Evolutionary conservation across 2,888 invertebrate species (phyloP).

Genomic region (Xanthorhoe designata): DNA sequence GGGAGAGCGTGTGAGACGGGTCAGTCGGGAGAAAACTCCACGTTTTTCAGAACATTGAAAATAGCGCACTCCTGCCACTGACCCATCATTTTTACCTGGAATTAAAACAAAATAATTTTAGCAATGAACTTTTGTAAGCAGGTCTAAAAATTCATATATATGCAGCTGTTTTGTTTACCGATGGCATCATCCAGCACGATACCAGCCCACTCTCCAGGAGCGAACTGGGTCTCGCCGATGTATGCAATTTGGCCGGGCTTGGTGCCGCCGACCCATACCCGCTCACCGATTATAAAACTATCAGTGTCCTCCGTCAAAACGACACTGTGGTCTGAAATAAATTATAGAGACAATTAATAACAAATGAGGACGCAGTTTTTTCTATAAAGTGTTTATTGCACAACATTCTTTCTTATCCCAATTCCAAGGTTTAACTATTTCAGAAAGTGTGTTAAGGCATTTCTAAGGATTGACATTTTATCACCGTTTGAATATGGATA

Average conservation of each 20-base stretch:
- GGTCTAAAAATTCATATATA: not conserved
- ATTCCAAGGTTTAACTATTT: conserved; percentile 15
- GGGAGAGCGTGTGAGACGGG: conserved; percentile 92
- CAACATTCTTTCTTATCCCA: too few species aligned
- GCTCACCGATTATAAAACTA: conserved; percentile 97
- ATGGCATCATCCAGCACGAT: conserved; percentile 97
- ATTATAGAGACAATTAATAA: conserved; percentile 11
- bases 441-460: conserved; percentile 50
- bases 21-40: conserved; percentile 97
- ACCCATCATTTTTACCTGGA: conserved; percentile 98
- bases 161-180: conserved; percentile 85
- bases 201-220: conserved; percentile 99
- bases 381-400: conserved; percentile 1
- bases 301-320: conserved; percentile 95
- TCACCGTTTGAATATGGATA: conserved; percentile 66
- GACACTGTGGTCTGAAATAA: conserved; percentile 91
- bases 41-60: conserved; percentile 97
- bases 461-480: conserved; percentile 54
- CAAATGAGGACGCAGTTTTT: not conserved
- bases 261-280: conserved; percentile 96
- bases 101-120: conserved; percentile 35
- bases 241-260: conserved; percentile 97
- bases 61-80: conserved; percentile 95
- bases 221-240: conserved; percentile 98
- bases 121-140: not conserved